Base-by-base conservation (phyloP, 2,888 invertebrate genomes). In the Pristionchus arcanus region DNA sequence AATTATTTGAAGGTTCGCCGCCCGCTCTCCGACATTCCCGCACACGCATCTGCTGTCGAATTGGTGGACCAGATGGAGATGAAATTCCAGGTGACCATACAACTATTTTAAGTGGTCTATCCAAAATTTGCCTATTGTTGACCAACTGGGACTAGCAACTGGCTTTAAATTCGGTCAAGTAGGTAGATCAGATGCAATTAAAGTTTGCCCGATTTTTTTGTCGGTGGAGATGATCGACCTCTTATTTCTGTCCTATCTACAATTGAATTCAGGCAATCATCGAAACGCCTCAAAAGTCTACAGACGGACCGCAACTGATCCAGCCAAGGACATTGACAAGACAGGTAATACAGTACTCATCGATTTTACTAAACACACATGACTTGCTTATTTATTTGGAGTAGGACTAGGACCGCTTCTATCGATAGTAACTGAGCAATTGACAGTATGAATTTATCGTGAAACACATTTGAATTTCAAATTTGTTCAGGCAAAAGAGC, bases 1-100 rank as follows among this genome's bases (percentile, higher is more conserved):
- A 77, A 7, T 59, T 28, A 83, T 31, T 86, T 90, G 9, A 66
- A 93, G 92, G 94, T 94, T 0, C 93, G 94, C 31, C 93, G 94
- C 34, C 95, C 95, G 0, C 92, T 95, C 13, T 92, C 93, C 71
- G 95, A 95, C 42, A 92, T 94, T 63, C 95, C 95, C 0, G 88
- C 91, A 0, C 91, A 92, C 74, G 94, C 93, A 0, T 90, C 93
- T 19, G 93, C 92, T 86, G 91, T 92, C 7, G 94, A 94, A 90
- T 93, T 95, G 94, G 95, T 94, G 2, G 93, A 93, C 86, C 94
- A 94, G 7, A 89, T 95, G 71, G 94, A 94, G 90, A 94, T 95
- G 94, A 94, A 95, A 90, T 95, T 94, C 88, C 94, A 94, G 90
- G 93, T 31, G 31, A 71, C 21, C n/a, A 3, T 19, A 71, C 42